These are phyloP conservation scores for Bostrychus sinensis DNA, from an alignment of 2,113 vertebrate species.

Conservation along the genomic window DNA sequence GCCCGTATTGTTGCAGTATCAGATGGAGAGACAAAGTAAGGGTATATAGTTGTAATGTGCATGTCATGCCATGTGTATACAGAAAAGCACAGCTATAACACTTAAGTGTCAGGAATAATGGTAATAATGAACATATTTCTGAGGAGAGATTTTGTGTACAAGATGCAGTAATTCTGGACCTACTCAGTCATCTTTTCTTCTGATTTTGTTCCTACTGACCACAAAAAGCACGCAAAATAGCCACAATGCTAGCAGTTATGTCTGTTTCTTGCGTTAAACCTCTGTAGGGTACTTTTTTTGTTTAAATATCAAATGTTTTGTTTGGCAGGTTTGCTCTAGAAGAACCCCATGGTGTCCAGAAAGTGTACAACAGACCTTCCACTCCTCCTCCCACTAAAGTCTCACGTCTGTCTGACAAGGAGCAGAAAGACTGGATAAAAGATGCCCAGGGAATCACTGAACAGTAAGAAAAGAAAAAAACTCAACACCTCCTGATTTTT, in stretches of 20 bases:
- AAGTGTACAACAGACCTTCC: slow-evolving; percentile 81
- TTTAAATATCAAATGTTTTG: background rate
- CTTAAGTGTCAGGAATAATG: too few relatives aligned
- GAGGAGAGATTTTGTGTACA: too few relatives aligned
- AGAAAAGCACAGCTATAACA: too few relatives aligned
- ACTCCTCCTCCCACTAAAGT: slow-evolving; percentile 87
- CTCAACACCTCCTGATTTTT: background rate
- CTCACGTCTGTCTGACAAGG: slow-evolving; percentile 85
- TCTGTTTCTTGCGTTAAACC: too few relatives aligned
- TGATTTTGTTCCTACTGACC: too few relatives aligned
- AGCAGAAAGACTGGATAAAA: slow-evolving; percentile 90
- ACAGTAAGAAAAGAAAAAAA: slow-evolving; percentile 78
- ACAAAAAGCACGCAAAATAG: too few relatives aligned
- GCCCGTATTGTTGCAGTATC: slow-evolving; percentile 91
- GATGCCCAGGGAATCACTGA: slow-evolving; percentile 92
- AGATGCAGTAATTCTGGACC: too few relatives aligned
- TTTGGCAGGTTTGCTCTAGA: slow-evolving; percentile 87
- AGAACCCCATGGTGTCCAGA: slow-evolving; percentile 86
- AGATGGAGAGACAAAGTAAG: slow-evolving; percentile 94
- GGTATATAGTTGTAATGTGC: background rate
- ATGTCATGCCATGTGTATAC: too few relatives aligned
- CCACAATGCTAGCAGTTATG: too few relatives aligned
- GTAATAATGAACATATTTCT: too few relatives aligned
- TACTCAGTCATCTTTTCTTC: too few relatives aligned
- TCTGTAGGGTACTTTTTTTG: too few relatives aligned